Percentiles rank a stretch among this genome's conserved stretches.
These are phyloP conservation scores for Stenichneumon culpator DNA, from an alignment of 2,888 invertebrate species.

Conservation along the genomic window DNA sequence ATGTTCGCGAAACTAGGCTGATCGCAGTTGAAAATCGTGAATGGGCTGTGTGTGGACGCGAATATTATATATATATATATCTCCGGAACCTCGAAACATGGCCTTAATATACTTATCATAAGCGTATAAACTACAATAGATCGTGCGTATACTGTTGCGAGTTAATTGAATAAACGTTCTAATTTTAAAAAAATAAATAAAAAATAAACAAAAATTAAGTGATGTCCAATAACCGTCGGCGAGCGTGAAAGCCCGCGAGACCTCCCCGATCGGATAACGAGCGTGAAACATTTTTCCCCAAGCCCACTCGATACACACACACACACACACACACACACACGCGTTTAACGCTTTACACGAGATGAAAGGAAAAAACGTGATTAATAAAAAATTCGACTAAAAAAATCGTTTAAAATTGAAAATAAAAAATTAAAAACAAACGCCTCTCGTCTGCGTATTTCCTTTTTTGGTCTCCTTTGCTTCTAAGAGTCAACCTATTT, in stretches of 20 bases:
- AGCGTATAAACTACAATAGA: slow-evolving; percentile 68
- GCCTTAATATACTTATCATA: slow-evolving; percentile 82
- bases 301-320: slow-evolving; percentile 21
- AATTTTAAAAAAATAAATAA: slow-evolving; percentile 30
- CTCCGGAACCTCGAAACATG: slow-evolving; percentile 79
- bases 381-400: slow-evolving; percentile 28
- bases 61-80: slow-evolving; percentile 59
- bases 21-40: slow-evolving; percentile 77
- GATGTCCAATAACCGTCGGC: slow-evolving; percentile 7
- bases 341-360: background rate
- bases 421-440: background rate
- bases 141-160: slow-evolving; percentile 71
- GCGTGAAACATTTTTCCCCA: slow-evolving; percentile 33
- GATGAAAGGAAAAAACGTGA: background rate
- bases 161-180: slow-evolving; percentile 56
- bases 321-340: slow-evolving; percentile 19
- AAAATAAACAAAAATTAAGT: background rate
- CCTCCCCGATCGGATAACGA: slow-evolving; percentile 51
- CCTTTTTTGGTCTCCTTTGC: slow-evolving; percentile 17
- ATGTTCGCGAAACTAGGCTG: background rate
- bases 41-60: slow-evolving; percentile 64
- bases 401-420: background rate
- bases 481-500: slow-evolving; percentile 41
- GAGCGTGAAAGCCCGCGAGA: background rate
- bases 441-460: slow-evolving; percentile 23